These are phyloP conservation scores for Oikopleura vanhoeffeni DNA, from an alignment of 23 tunicate species.

Conservation along the genomic window DNA sequence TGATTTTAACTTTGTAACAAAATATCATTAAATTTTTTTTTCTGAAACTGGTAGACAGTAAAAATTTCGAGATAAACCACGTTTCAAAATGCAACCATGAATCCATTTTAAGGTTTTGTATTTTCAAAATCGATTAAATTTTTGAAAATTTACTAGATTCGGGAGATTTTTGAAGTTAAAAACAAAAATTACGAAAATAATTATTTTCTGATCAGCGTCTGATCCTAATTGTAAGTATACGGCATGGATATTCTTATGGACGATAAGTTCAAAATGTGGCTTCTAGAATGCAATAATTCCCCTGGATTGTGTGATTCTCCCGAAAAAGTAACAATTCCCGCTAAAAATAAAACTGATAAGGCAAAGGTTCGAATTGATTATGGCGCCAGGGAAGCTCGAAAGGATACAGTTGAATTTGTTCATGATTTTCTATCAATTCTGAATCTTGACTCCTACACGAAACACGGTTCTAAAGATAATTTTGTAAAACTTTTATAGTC, in stretches of 20 bases:
- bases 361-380: background rate
- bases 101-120: no score
- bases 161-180: no score
- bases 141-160: no score
- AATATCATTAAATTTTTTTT: no score
- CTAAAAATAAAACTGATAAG: background rate
- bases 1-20: no score
- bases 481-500: background rate
- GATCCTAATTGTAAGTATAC: no score
- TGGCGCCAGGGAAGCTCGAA: background rate
- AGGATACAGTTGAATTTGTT: background rate
- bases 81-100: no score
- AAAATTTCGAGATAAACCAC: no score
- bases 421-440: background rate
- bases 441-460: background rate
- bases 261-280: background rate
- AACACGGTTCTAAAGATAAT: background rate
- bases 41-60: no score
- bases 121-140: no score
- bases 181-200: no score
- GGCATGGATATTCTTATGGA: background rate
- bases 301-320: background rate
- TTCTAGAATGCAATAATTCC: constrained; percentile 1
- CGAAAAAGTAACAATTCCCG: background rate
- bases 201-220: no score